Evolutionary conservation across 2,888 invertebrate genomes (phyloP).

Genomic region (Tolmerus cingulatus): DNA sequence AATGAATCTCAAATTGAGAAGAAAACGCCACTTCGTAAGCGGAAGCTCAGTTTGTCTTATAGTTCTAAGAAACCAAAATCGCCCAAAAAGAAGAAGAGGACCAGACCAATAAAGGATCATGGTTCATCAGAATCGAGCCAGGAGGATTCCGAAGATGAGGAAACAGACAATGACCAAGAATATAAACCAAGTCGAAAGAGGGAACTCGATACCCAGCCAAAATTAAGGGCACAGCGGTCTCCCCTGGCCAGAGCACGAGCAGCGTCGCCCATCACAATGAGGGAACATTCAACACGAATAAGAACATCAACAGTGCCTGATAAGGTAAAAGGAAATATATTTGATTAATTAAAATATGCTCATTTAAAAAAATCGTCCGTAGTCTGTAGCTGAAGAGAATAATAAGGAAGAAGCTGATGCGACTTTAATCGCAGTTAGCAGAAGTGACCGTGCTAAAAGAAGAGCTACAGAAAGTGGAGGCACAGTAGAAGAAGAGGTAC

Average conservation of each 20-base stretch:
- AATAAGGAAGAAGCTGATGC: conserved; percentile 20
- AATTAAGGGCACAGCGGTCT: conserved; percentile 54
- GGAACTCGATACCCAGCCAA: conserved; percentile 42
- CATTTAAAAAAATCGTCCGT: neutral
- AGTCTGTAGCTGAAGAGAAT: neutral
- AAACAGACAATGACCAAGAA: conserved; percentile 49
- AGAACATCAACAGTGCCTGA: conserved; percentile 54
- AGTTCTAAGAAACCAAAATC: conserved; percentile 50
- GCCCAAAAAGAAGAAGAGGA: conserved; percentile 49
- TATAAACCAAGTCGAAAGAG: conserved; percentile 56
- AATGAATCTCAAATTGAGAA: conserved; percentile 82
- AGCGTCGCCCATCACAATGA: conserved; percentile 55
- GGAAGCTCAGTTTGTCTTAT: conserved; percentile 45
- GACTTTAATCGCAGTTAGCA: conserved; percentile 51
- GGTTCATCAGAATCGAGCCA: conserved; percentile 53
- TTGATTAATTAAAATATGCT: neutral
- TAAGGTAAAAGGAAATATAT: conserved; percentile 50
- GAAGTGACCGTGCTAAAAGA: conserved; percentile 55
- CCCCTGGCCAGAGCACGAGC: conserved; percentile 56
- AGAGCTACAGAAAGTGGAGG: conserved; percentile 50
- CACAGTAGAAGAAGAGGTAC: conserved; percentile 46
- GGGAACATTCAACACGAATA: conserved; percentile 52
- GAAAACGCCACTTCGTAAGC: conserved; percentile 53
- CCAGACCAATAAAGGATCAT: conserved; percentile 47
- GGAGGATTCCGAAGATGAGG: conserved; percentile 32